Conservation (phyloP, 2,888 invertebrate species). For the Lumbricus terrestris region DNA sequence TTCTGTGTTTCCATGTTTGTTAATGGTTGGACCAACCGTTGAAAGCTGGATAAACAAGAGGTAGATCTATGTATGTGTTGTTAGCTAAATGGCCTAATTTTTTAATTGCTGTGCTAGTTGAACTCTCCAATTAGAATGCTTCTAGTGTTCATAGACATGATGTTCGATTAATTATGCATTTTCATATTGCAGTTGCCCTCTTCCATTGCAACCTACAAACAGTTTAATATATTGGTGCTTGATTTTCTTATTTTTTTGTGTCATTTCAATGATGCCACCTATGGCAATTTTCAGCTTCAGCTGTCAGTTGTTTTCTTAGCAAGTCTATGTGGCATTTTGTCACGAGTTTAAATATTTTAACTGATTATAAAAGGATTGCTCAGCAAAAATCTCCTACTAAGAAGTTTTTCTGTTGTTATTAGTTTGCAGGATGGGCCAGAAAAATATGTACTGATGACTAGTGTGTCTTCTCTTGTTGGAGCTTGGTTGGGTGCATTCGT, state of each 20-base stretch:
- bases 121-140: background rate
- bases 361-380: background rate
- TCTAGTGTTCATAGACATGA: too few species aligned
- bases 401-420: background rate
- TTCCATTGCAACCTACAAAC: background rate
- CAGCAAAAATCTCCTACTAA: background rate
- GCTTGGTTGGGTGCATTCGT: constrained; percentile 82
- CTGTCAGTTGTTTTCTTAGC: background rate
- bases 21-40: constrained; percentile 37
- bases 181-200: too few species aligned
- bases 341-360: background rate
- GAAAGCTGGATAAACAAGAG: constrained; percentile 27
- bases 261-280: background rate
- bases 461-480: constrained; percentile 65
- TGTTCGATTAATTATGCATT: too few species aligned
- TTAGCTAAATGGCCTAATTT: background rate
- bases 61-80: too few species aligned
- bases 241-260: background rate
- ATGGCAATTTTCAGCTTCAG: background rate
- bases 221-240: background rate
- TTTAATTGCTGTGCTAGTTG: background rate
- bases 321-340: background rate
- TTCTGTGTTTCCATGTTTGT: constrained; percentile 43
- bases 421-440: constrained; percentile 7
- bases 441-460: constrained; percentile 22